phyloP scores from a whole-genome alignment of 2,888 invertebrate species.

The Xestoiulus laeticollis region DNA sequence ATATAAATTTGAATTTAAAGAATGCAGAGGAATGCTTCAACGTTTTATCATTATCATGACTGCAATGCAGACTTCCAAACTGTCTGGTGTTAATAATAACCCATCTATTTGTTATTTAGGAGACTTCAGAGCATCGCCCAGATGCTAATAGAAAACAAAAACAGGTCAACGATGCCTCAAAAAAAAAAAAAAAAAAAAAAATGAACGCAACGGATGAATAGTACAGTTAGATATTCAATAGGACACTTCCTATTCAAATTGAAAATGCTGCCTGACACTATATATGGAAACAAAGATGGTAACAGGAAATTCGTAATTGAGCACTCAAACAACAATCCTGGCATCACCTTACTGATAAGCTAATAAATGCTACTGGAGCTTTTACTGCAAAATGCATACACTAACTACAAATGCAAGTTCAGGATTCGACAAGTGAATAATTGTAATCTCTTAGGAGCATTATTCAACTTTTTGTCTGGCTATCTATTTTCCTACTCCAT shows the following conservation, averaged over 20 bases:
- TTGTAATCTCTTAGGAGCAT: too few relatives aligned
- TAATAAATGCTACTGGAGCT: too few relatives aligned
- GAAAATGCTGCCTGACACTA: neutral
- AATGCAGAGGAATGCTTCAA: too few relatives aligned
- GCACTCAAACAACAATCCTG: neutral
- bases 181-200: too few relatives aligned
- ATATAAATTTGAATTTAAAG: neutral
- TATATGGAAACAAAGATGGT: neutral
- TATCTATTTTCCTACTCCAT: too few relatives aligned
- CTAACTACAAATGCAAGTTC: too few relatives aligned
- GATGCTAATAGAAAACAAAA: neutral
- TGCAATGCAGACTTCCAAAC: neutral
- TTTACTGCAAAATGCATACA: too few relatives aligned
- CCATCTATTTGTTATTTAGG: neutral
- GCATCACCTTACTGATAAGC: neutral
- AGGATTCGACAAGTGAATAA: too few relatives aligned
- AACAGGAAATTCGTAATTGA: neutral
- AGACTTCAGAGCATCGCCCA: neutral
- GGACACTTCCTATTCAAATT: constrained; percentile 9
- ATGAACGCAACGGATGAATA: neutral
- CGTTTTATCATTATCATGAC: too few relatives aligned
- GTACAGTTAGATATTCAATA: neutral
- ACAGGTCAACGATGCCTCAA: neutral
- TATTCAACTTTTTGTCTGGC: too few relatives aligned
- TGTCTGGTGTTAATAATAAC: neutral